phyloP scores from a whole-genome alignment of 1,140 invertebrate genomes.

The Bombus cullumanus region DNA sequence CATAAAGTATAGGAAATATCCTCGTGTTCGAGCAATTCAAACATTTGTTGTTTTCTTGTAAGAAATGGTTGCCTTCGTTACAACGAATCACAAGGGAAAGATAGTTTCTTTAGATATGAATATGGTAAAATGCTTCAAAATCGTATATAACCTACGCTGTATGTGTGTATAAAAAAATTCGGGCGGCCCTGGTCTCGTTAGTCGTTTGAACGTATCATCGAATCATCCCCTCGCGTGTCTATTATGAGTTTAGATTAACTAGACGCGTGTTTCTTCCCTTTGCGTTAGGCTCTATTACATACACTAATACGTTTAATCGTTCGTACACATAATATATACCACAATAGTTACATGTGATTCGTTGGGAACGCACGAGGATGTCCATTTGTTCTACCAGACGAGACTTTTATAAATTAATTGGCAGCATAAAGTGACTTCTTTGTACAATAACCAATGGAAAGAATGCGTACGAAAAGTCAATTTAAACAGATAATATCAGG shows the following conservation, averaged over 20 bases:
- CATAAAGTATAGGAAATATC: not conserved
- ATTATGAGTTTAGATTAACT: not conserved
- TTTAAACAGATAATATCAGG: not conserved
- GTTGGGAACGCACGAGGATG: not conserved
- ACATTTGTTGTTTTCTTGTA: not conserved
- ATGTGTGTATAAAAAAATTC: conserved; percentile 49
- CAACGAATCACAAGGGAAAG: not conserved
- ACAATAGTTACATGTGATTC: not conserved
- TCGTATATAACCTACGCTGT: conserved; percentile 7
- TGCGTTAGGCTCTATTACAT: conserved; percentile 48
- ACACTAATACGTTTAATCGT: conserved; percentile 38
- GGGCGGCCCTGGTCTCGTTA: not conserved
- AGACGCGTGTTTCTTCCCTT: conserved; percentile 30
- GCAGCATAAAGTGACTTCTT: not conserved
- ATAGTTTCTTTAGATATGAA: not conserved
- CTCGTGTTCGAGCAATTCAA: not conserved
- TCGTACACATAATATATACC: conserved; percentile 50
- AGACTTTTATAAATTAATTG: not conserved
- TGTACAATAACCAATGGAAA: not conserved
- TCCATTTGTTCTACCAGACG: not conserved
- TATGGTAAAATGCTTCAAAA: conserved; percentile 50
- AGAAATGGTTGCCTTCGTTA: not conserved
- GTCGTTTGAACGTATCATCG: not conserved
- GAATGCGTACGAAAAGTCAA: too few relatives aligned
- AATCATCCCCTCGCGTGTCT: not conserved